Evolutionary conservation across 2,797 vertebrate genomes (phyloP).

Genomic region (Falco naumanni): DNA sequence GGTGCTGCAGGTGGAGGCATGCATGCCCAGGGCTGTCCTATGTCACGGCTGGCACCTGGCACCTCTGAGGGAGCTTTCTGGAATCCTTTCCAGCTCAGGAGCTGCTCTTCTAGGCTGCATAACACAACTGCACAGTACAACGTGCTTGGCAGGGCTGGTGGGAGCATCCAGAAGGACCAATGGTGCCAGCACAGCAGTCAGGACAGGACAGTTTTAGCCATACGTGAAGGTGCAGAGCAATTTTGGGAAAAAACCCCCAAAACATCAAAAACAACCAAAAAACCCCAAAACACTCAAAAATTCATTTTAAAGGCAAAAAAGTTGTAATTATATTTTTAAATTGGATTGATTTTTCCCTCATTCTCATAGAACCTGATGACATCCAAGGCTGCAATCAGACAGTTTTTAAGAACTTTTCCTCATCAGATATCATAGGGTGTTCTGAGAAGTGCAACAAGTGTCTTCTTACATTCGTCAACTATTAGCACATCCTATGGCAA

Average conservation of each 20-base stretch:
- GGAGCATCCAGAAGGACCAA: background rate
- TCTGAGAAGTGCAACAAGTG: background rate
- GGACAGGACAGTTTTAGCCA: background rate
- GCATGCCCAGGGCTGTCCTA: background rate
- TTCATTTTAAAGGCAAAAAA: background rate
- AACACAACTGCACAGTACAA: no score
- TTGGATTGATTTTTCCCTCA: background rate
- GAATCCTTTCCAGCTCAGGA: background rate
- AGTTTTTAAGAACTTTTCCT: background rate
- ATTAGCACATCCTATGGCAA: background rate
- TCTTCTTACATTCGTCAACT: background rate
- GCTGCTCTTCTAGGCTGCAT: background rate
- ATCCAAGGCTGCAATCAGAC: background rate
- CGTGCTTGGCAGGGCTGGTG: background rate
- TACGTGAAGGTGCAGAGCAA: background rate
- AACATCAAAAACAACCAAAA: no score
- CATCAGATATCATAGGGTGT: background rate
- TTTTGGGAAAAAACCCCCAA: background rate
- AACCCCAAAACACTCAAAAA: background rate
- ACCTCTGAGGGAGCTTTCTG: background rate
- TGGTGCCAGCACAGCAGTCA: background rate
- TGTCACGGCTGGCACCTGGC: background rate
- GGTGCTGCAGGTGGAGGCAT: fast-evolving
- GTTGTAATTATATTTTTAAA: background rate
- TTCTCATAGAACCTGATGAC: background rate